phyloP scores from a whole-genome alignment of 2,113 vertebrate genomes.

The Ardeotis arabs region DNA sequence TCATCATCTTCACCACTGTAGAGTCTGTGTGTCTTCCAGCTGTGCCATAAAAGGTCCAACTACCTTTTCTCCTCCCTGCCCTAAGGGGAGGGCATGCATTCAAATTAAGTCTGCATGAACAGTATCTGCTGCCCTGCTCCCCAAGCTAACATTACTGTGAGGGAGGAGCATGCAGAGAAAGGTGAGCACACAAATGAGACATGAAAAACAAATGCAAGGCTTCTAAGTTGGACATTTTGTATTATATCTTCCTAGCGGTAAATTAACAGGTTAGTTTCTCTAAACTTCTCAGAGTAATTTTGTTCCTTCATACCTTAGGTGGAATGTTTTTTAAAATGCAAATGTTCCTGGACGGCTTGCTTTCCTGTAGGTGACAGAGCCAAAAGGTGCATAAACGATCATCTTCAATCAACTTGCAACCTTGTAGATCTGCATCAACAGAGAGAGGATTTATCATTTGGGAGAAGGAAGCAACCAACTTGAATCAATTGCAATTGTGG shows the following conservation, averaged over 20 bases:
- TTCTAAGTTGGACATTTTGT: not conserved
- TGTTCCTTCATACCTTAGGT: not conserved
- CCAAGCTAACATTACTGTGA: not conserved
- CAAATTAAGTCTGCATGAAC: not conserved
- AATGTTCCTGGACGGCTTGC: not conserved
- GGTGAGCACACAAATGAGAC: not conserved
- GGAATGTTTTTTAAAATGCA: not conserved
- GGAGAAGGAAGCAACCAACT: not conserved
- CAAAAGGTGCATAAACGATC: not conserved
- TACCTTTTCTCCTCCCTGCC: not conserved
- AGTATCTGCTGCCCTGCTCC: not conserved
- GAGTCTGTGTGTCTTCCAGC: not conserved
- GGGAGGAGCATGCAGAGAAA: not conserved
- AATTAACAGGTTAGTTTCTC: not conserved
- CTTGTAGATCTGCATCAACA: not conserved
- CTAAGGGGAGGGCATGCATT: not conserved
- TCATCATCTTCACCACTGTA: not conserved
- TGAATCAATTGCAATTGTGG: fast-evolving
- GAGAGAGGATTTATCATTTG: conserved; percentile 44
- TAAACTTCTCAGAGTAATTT: not conserved
- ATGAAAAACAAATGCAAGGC: not conserved
- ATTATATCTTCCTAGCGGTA: not conserved
- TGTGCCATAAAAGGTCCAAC: not conserved
- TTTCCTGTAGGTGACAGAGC: not conserved
- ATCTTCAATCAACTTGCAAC: not conserved